Evolutionary conservation across 92 coral and sea anemone species (phyloP), one percentile per base, ranked within the genome.

Genomic region (Epizoanthus rinbou): DNA sequence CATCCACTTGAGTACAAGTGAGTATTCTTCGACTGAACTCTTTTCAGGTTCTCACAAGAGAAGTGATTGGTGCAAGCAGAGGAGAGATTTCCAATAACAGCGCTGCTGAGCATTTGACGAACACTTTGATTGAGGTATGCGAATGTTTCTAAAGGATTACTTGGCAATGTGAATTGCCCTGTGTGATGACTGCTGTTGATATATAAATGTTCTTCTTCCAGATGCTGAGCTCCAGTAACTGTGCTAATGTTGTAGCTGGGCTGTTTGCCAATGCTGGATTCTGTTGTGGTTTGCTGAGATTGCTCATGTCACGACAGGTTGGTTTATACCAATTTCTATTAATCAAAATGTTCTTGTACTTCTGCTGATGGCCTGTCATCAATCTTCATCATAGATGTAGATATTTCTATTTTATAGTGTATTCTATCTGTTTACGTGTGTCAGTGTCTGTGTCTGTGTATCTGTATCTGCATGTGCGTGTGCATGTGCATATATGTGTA

Each of bases 231-330:
- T 89, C 94, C 5, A 80, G 64, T n/a, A 64, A 65, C 70, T 81
- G 85, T 57, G 76, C 75, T 66, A 74, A 43, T n/a, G 86, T 92
- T 52, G 17, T 82, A 28, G 84, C 79, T 50, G 89, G 88, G 0
- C 73, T 94, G 83, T 87, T 85, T 67, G 79, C 63, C 69, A 93
- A 88, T 37, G 62, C 94, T 6, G 86, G 86, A 25, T 92, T 93
- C 85, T 74, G 91, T 47, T 89, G 95, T 89, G 91, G 93, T 7
- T 66, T 91, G 52, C 79, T 97, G 43, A 90, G 98, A 64, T 71
- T 97, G 56, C 87, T 97, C 25, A 92, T 87, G 80, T 74, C 99
- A 15, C 92, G 97, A 89, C 98, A 97, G 97, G 99, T 97, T 64
- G 59, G 87, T 60, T 21, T 37, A 45, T 31, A 47, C 39, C 16